A percentile compares a stretch with the other conserved stretches of the same genome.
These are phyloP conservation scores for Mustelus asterias DNA, from an alignment of 2,113 vertebrate genomes.

Conservation along the genomic window DNA sequence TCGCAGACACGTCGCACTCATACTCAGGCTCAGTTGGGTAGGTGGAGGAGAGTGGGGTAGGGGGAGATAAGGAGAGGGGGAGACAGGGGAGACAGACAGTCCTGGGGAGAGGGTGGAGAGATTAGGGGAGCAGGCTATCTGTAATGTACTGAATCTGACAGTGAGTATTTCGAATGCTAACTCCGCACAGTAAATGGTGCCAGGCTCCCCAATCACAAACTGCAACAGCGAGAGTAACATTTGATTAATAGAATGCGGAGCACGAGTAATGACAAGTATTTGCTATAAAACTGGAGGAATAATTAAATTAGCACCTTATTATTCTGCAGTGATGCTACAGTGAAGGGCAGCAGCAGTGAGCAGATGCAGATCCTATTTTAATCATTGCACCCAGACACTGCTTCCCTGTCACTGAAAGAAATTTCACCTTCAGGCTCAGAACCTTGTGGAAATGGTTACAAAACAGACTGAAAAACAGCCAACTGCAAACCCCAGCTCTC, in stretches of 20 bases:
- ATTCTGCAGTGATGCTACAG: neutral
- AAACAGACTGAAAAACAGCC: neutral
- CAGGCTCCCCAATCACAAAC: neutral
- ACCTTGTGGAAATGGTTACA: neutral
- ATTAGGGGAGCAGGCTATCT: neutral
- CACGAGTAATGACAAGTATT: neutral
- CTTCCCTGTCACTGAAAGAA: neutral
- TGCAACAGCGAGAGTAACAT: neutral
- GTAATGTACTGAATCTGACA: neutral
- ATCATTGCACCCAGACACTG: neutral
- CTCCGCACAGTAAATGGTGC: neutral
- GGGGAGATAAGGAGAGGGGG: neutral
- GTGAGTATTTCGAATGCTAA: neutral
- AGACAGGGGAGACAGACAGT: too few relatives aligned
- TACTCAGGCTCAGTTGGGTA: neutral
- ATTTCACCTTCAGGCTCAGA: neutral
- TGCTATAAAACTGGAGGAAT: conserved; percentile 1
- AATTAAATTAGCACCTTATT: conserved; percentile 8
- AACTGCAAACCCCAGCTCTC: neutral
- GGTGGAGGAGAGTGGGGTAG: neutral
- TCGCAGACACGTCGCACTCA: too few relatives aligned
- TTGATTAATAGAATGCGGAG: neutral
- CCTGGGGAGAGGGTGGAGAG: too few relatives aligned
- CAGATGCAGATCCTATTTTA: neutral
- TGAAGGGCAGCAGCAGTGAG: neutral